Evolutionary conservation across 2,888 invertebrate genomes (phyloP).

Genomic region (Synanthedon myopaeformis): DNA sequence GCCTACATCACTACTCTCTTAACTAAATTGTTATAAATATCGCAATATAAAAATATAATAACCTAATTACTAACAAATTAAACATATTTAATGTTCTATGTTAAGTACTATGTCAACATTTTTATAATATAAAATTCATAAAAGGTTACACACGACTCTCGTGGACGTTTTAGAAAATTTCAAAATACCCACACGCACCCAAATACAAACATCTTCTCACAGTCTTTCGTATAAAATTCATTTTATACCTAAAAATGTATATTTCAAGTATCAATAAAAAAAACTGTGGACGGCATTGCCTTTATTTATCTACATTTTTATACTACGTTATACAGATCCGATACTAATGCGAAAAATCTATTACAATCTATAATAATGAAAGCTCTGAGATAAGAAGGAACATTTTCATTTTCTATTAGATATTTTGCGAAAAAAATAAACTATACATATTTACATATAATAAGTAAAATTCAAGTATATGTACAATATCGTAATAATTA

Average conservation of each 20-base stretch:
- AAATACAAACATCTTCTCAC: background rate
- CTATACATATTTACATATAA: no score
- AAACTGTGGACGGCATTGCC: constrained; percentile 62
- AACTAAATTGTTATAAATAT: constrained; percentile 44
- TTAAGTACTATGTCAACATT: constrained; percentile 31
- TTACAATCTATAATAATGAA: background rate
- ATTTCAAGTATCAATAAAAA: constrained; percentile 8
- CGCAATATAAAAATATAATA: constrained; percentile 59
- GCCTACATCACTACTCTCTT: constrained; percentile 30
- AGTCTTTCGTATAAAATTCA: background rate
- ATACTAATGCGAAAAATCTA: background rate
- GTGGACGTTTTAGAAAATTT: constrained; percentile 2
- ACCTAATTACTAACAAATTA: constrained; percentile 22
- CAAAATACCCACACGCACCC: background rate
- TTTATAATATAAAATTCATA: constrained; percentile 19
- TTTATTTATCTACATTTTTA: constrained; percentile 11
- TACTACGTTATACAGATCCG: background rate
- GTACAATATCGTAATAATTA: no score
- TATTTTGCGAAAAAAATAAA: no score
- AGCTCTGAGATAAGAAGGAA: background rate
- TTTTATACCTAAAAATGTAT: background rate
- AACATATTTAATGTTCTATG: background rate
- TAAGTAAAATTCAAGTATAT: no score
- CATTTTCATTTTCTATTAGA: background rate
- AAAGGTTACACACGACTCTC: constrained; percentile 35